Conservation (phyloP, 2,113 vertebrate genomes). For the Cynoglossus semilaevis region DNA sequence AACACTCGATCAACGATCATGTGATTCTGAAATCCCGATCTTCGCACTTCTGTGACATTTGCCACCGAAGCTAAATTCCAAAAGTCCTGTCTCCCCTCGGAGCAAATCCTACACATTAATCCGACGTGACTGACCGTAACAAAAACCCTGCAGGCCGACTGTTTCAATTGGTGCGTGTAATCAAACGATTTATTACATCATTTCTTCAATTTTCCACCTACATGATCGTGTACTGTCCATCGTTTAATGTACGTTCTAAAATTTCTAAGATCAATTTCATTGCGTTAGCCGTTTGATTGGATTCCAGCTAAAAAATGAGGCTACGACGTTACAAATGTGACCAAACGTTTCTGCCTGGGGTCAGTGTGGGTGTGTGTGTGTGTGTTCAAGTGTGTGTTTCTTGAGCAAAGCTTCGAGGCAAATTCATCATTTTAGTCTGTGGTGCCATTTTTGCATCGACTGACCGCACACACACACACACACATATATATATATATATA, state of each 20-base stretch:
- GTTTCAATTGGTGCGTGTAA: slow-evolving; percentile 33
- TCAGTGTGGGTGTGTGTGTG: background rate
- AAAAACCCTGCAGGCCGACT: slow-evolving; percentile 12
- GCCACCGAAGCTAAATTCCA: too few relatives aligned
- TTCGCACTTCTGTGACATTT: too few relatives aligned
- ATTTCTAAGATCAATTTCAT: background rate
- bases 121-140: background rate
- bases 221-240: slow-evolving; percentile 27
- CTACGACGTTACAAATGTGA: slow-evolving; percentile 16
- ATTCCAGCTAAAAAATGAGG: too few relatives aligned
- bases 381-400: background rate
- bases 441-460: slow-evolving; percentile 22
- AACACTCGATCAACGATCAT: too few relatives aligned
- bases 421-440: slow-evolving; percentile 33
- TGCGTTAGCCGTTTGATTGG: too few relatives aligned
- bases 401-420: slow-evolving; percentile 24
- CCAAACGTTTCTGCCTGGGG: slow-evolving; percentile 10
- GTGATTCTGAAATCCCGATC: too few relatives aligned
- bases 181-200: slow-evolving; percentile 36
- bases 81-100: too few relatives aligned
- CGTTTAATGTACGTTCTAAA: slow-evolving; percentile 12
- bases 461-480: background rate
- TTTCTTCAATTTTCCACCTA: slow-evolving; percentile 21
- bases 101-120: too few relatives aligned
- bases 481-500: too few relatives aligned